A percentile compares a stretch with the other conserved stretches of the same genome.
Conservation (phyloP, 2,113 vertebrate species). For the Ancistrus triradiatus region DNA sequence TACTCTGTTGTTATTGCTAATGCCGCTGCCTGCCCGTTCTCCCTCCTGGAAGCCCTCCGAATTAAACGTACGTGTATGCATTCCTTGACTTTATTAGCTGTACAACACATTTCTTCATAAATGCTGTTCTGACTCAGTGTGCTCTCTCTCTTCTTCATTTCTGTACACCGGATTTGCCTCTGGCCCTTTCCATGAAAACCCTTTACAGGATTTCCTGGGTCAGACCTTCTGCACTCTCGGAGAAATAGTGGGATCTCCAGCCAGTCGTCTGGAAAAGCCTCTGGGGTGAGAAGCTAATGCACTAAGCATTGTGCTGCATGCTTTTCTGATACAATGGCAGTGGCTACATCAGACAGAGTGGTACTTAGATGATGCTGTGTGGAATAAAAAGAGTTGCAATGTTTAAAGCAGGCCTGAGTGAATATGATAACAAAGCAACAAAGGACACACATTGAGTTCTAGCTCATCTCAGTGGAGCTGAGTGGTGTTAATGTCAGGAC, state of each 20-base stretch:
- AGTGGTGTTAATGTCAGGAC: too few species aligned
- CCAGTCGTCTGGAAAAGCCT: constrained; percentile 87
- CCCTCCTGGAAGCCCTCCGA: constrained; percentile 73
- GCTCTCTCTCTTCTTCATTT: constrained; percentile 47
- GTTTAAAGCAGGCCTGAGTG: too few species aligned
- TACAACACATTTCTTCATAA: constrained; percentile 54
- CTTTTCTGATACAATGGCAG: constrained; percentile 6
- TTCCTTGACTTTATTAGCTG: constrained; percentile 59
- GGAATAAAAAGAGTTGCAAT: too few species aligned
- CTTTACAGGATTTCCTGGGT: constrained; percentile 87
- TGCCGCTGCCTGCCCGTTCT: constrained; percentile 66
- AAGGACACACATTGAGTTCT: background rate
- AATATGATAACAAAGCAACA: background rate
- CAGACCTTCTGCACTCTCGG: constrained; percentile 90
- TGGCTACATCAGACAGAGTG: background rate
- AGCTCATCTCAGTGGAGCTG: background rate
- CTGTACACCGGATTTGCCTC: constrained; percentile 33
- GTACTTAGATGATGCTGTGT: background rate
- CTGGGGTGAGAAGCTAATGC: constrained; percentile 74
- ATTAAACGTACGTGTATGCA: constrained; percentile 74
- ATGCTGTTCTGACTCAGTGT: constrained; percentile 40
- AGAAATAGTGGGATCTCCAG: constrained; percentile 91
- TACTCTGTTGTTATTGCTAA: constrained; percentile 72
- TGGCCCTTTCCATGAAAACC: constrained; percentile 20
- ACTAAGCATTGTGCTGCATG: constrained; percentile 11